Base-by-base conservation (phyloP, 1,140 invertebrate genomes). In the Leptonema lineaticorne region DNA sequence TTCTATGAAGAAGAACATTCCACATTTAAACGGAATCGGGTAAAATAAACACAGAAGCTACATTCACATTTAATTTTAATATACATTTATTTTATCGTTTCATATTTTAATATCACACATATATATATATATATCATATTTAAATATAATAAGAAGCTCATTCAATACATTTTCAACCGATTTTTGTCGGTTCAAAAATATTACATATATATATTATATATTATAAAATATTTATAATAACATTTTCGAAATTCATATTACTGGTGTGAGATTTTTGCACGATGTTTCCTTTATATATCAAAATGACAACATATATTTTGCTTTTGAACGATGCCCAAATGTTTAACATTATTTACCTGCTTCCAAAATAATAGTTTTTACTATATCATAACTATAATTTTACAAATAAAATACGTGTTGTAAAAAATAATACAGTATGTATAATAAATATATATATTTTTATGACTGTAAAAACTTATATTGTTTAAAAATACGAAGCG, bases 241-340 rank as follows among this genome's bases (percentile, higher is more conserved):
- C n/a, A n/a, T n/a, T n/a, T n/a, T n/a, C n/a, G n/a, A n/a, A n/a
- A n/a, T 9, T 50, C 18, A 11, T 8, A 18, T 50, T 7, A 11
- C 8, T 50, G 18, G 46, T 50, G 46, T 50, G 46, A 16, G 46
- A 7, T 8, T 11, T 8, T 50, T 7, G 46, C 8, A 11, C 7
- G 20, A n/a, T 26, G 26, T 57, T 48, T 46, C 29, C 63, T 58
- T 41, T 45, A 63, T n/a, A n/a, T n/a, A n/a, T n/a, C n/a, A n/a
- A n/a, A n/a, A 45, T 46, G 33, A 63, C 56, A 71, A 68, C 69
- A 69, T 67, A 56, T 72, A 72, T 72, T 72, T 72, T 72, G 70
- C 70, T 72, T n/a, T 72, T 72, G 67, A 69, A 72, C 63, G 48
- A 57, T 41, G 20, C 33, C 62, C 62, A 64, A 48, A 29, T 50